These are phyloP conservation scores for Lampris megalopsis DNA, from an alignment of 2,113 vertebrate species.

Conservation along the genomic window DNA sequence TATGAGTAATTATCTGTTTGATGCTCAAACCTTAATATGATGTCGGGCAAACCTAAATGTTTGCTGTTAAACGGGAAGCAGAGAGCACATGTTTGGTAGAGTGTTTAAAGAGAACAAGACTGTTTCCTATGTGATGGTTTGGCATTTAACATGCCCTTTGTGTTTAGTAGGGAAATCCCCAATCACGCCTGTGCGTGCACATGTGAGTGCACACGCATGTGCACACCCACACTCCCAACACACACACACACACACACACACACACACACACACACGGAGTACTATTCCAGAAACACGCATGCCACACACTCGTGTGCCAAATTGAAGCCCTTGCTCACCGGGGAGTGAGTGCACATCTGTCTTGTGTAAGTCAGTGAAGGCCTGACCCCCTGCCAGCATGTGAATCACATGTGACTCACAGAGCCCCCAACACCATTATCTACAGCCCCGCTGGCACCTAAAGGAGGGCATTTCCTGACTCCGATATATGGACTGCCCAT, in stretches of 20 bases:
- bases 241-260: slow-evolving; percentile 8
- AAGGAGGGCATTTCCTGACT: slow-evolving; percentile 76
- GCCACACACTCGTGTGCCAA: slow-evolving; percentile 59
- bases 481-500: slow-evolving; percentile 45
- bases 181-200: neutral
- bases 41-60: slow-evolving; percentile 36
- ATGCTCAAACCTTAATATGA: slow-evolving; percentile 65
- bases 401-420: slow-evolving; percentile 63
- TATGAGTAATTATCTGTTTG: slow-evolving; percentile 72
- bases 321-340: slow-evolving; percentile 61
- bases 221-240: slow-evolving; percentile 7
- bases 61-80: slow-evolving; percentile 48
- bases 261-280: slow-evolving; percentile 39
- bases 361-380: slow-evolving; percentile 57
- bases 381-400: slow-evolving; percentile 57
- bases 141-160: slow-evolving; percentile 49
- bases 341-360: slow-evolving; percentile 73
- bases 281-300: slow-evolving; percentile 62
- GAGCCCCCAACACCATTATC: slow-evolving; percentile 69
- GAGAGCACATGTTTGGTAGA: slow-evolving; percentile 22
- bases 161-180: slow-evolving; percentile 46
- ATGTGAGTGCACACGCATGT: slow-evolving; percentile 28
- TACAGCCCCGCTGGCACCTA: slow-evolving; percentile 62
- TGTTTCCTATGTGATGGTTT: slow-evolving; percentile 36
- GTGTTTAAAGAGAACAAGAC: slow-evolving; percentile 40